Evolutionary conservation across 2,888 invertebrate genomes (phyloP).

Genomic region (Cataglyphis livida): DNA sequence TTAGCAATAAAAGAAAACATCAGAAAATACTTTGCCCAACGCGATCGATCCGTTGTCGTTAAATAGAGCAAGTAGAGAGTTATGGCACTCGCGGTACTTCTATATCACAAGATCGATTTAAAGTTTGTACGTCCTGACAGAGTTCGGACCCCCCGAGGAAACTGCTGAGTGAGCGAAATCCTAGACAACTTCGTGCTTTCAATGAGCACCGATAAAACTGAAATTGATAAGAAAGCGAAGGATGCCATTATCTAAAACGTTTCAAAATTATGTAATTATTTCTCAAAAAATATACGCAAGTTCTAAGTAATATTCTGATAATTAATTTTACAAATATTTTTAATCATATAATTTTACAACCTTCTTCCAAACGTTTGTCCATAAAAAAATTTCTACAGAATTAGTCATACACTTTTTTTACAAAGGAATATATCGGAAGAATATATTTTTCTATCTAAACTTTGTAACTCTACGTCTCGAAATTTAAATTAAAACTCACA

Average conservation of each 20-base stretch:
- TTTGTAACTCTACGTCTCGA: conserved; percentile 11
- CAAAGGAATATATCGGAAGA: conserved; percentile 18
- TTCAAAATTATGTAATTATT: background rate
- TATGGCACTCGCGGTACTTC: conserved; percentile 65
- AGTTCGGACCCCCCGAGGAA: conserved; percentile 53
- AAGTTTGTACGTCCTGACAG: conserved; percentile 63
- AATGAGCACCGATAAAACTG: conserved; percentile 72
- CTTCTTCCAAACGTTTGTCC: background rate
- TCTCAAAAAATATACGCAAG: background rate
- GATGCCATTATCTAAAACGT: conserved; percentile 37
- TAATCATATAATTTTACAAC: background rate
- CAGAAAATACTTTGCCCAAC: conserved; percentile 50
- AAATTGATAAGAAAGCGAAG: conserved; percentile 72
- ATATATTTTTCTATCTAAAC: background rate
- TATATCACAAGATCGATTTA: conserved; percentile 62
- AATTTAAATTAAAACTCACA: conserved; percentile 40
- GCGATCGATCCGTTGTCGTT: conserved; percentile 60
- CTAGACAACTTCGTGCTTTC: conserved; percentile 66
- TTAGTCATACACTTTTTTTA: background rate
- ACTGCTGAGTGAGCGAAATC: conserved; percentile 69
- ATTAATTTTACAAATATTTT: background rate
- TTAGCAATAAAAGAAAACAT: conserved; percentile 8
- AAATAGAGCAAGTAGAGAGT: conserved; percentile 65
- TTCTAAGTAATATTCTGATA: background rate
- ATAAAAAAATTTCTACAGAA: conserved; percentile 2